Evolutionary conservation across 2,888 invertebrate genomes (phyloP), one percentile per base, ranked within the genome.

Genomic region (Acleris emargana): DNA sequence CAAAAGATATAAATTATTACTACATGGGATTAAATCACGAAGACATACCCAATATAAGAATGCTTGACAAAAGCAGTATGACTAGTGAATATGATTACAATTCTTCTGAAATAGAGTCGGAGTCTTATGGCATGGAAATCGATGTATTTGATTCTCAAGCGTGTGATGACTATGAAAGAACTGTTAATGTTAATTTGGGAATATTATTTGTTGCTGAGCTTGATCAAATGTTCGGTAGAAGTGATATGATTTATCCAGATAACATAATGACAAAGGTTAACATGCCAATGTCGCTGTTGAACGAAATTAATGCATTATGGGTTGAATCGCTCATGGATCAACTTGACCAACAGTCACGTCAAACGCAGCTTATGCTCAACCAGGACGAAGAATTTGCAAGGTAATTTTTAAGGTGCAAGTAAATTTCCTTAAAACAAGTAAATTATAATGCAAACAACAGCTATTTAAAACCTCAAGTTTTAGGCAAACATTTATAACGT

Each of bases 341-440:
- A 77, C 83, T 95, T 68, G 95, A 95, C 67, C 93, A 93, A 22
- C 93, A 94, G 70, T 91, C 94, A 2, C 89, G 93, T 70, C 87
- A 93, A 59, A 84, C 94, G 7, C 90, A 93, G 25, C 77, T 81
- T 22, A 91, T 95, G 83, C 74, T 95, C 9, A 92, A 93, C 58
- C 95, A 95, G 81, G 96, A 96, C 83, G 95, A 94, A 76, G 94
- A 95, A 68, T 94, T 95, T 78, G 95, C 95, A 0, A 93, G 93
- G 93, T n/a, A n/a, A n/a, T n/a, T n/a, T n/a, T n/a, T n/a, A n/a
- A n/a, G n/a, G n/a, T n/a, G n/a, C n/a, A n/a, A n/a, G n/a, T n/a
- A n/a, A n/a, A n/a, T n/a, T n/a, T n/a, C n/a, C n/a, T 13, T 38
- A 38, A 38, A 13, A 13, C 13, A 13, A 11, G 38, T 38, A 16